A percentile compares a stretch with the other conserved stretches of the same genome.
Conservation (phyloP, 2,888 invertebrate species). For the Drosophila meridionalis region DNA sequence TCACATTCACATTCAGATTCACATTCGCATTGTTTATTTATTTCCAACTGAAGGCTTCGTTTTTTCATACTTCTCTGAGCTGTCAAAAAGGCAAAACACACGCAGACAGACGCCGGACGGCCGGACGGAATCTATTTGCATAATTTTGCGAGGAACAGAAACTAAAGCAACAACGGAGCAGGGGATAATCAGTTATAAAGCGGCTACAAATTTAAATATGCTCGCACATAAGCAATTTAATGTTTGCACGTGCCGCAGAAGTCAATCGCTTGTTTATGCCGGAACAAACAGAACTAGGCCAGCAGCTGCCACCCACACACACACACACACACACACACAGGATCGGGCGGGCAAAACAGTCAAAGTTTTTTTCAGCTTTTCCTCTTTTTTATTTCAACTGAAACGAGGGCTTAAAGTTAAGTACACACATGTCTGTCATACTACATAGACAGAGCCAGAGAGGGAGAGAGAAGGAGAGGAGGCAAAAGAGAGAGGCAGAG, state of each 20-base stretch:
- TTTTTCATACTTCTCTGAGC: background rate
- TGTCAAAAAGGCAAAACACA: constrained; percentile 21
- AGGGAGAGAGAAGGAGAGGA: background rate
- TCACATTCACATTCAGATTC: constrained; percentile 23
- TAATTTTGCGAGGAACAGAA: constrained; percentile 42
- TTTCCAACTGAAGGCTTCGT: constrained; percentile 16
- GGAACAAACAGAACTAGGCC: constrained; percentile 9
- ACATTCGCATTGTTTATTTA: constrained; percentile 35
- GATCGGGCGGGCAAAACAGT: background rate
- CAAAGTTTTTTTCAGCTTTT: background rate
- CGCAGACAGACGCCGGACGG: background rate
- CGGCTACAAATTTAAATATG: constrained; percentile 42
- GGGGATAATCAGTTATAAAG: constrained; percentile 54
- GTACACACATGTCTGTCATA: constrained; percentile 4
- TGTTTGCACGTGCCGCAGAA: constrained; percentile 39
- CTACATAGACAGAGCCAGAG: background rate
- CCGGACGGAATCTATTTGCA: constrained; percentile 44
- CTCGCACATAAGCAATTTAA: constrained; percentile 31
- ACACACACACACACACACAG: background rate
- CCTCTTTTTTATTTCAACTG: background rate
- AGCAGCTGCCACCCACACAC: background rate
- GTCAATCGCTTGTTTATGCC: constrained; percentile 34
- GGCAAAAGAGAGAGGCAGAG: background rate
- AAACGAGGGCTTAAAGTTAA: constrained; percentile 12
- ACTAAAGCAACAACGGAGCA: constrained; percentile 27